Evolutionary conservation across 2,888 invertebrate species (phyloP).

Genomic region (Autographa gamma): DNA sequence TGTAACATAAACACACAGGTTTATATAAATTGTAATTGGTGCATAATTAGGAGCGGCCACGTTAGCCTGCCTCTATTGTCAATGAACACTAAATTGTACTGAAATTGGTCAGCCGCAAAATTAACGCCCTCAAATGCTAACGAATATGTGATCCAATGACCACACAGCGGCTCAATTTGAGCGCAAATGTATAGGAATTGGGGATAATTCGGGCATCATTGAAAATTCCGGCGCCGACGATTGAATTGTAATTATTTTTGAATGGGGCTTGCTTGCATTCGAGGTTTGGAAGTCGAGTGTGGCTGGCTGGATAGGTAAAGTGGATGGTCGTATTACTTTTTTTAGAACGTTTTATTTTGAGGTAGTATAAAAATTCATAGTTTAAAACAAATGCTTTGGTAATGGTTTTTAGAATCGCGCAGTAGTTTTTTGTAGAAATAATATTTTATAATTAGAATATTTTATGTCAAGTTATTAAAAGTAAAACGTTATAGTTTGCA

Average conservation of each 20-base stretch:
- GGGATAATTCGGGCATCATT: slow-evolving; percentile 43
- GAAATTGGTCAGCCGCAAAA: slow-evolving; percentile 66
- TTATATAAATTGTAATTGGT: slow-evolving; percentile 32
- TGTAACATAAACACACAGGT: slow-evolving; percentile 1
- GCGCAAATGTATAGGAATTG: slow-evolving; percentile 49
- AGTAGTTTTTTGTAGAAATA: no score
- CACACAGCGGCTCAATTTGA: slow-evolving; percentile 52
- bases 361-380: no score
- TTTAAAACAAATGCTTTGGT: no score
- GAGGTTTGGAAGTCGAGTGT: neutral
- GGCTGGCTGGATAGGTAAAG: neutral
- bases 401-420: no score
- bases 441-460: no score
- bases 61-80: slow-evolving; percentile 37
- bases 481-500: no score
- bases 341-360: no score
- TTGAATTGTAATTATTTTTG: slow-evolving; percentile 41
- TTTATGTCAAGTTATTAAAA: no score
- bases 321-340: no score
- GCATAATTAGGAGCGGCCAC: slow-evolving; percentile 22
- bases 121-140: slow-evolving; percentile 66
- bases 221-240: slow-evolving; percentile 32
- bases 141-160: slow-evolving; percentile 62
- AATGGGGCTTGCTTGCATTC: slow-evolving; percentile 16
- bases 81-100: slow-evolving; percentile 59